Percentiles rank a stretch among this genome's conserved stretches.
Evolutionary conservation across 2,888 invertebrate genomes (phyloP).

Genomic region (Athalia circularis): DNA sequence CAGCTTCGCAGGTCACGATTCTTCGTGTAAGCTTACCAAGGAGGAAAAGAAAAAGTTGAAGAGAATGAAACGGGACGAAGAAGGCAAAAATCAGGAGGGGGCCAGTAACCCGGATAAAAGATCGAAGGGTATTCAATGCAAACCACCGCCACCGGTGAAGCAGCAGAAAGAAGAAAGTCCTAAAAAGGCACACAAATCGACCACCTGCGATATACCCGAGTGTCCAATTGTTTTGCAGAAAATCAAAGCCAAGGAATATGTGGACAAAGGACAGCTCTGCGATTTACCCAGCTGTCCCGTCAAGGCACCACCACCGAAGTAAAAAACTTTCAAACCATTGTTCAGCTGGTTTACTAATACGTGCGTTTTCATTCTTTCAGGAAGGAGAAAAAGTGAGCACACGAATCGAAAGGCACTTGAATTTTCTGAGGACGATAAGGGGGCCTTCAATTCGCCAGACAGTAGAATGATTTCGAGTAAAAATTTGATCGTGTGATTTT

Average conservation of each 20-base stretch:
- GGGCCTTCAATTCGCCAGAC: too few relatives aligned
- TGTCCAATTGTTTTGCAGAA: slow-evolving; percentile 13
- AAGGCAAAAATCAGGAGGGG: neutral
- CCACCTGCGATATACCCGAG: slow-evolving; percentile 10
- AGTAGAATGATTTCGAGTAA: too few relatives aligned
- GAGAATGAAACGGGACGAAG: slow-evolving; percentile 24
- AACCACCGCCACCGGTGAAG: neutral
- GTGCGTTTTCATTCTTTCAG: slow-evolving; percentile 1
- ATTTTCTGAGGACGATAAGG: too few relatives aligned
- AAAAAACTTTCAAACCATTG: neutral
- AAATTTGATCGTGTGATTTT: neutral
- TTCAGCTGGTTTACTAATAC: neutral
- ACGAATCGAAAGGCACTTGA: neutral
- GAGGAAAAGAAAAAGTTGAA: slow-evolving; percentile 44
- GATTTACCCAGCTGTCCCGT: slow-evolving; percentile 21
- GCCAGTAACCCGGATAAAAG: neutral
- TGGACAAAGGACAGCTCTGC: slow-evolving; percentile 34
- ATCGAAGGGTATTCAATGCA: slow-evolving; percentile 34
- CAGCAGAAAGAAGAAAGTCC: neutral
- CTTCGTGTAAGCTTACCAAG: slow-evolving; percentile 38
- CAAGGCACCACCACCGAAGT: slow-evolving; percentile 27
- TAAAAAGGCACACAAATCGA: slow-evolving; percentile 15
- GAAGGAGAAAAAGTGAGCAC: slow-evolving; percentile 21
- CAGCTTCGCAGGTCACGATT: slow-evolving; percentile 46
- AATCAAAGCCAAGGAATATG: slow-evolving; percentile 1